Evolutionary conservation across 2,797 vertebrate genomes (phyloP), one percentile per base, ranked within the genome.

Genomic region (Acanthurus lineatus): DNA sequence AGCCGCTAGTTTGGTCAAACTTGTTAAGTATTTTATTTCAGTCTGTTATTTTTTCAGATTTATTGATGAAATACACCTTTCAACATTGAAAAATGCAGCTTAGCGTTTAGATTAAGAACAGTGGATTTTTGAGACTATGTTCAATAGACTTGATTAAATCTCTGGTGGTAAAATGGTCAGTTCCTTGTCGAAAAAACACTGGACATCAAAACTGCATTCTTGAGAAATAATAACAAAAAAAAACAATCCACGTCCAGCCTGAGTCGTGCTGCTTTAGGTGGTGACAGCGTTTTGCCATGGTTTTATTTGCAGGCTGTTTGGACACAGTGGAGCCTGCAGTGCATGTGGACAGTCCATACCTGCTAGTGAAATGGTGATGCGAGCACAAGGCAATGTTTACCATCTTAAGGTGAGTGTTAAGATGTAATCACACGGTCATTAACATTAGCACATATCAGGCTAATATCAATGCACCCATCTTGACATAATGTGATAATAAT

Each of bases 321-420:
- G 95, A 77, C 95, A 94, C 90, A 95, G 94, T n/a, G 96, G 96
- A 2, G 94, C 95, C 16, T 96, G 96, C 90, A 94, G 93, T 40
- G 95, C 96, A 3, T 96, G 96, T 69, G 94, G 95, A 54, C 95
- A 94, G 86, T 95, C 95, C 2, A 96, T 96, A 82, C 95, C 96
- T 12, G 94, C 96, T 51, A 96, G 95, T 54, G 96, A 96, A 88
- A 95, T 96, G 95, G 96, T 96, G 82, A 96, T 96, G 96, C 84
- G 95, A 82, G 94, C 95, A 14, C 96, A 96, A 79, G 94, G 95
- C 61, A 96, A 91, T 0, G 96, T 96, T 19, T 96, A 96, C 86
- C 96, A 96, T 84, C 90, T 96, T 9, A 96, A 96, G 92, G 96
- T 96, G 54, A 92, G 92, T 9, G 10, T 10, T 4, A 42, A 35